Evolutionary conservation across 2,797 vertebrate species (phyloP), one percentile per base, ranked within the genome.

Genomic region (Gymnothorax javanicus): DNA sequence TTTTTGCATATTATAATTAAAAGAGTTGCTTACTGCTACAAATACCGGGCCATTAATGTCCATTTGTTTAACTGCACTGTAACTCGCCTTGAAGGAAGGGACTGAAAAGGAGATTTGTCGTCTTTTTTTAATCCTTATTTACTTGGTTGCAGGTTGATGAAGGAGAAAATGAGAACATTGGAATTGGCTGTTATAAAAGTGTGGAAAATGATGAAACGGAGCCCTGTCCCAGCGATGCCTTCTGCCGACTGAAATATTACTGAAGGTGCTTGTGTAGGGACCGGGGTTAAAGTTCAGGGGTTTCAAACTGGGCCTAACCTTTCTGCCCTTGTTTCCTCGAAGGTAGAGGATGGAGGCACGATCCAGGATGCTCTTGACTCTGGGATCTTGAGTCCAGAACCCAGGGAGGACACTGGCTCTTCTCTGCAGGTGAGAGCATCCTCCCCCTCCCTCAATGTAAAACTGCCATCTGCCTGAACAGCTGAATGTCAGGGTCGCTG

Each of bases 371-470:
- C 95, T 33, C 91, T 94, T 1, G 92, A 95, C 2, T 96, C 95
- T 0, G 91, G 96, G 67, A 94, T 95, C 0, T 92, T 94, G 43
- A 97, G 95, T 90, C 96, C 96, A 6, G 97, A 98, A 86, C 93
- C 93, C 27, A 94, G 93, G 87, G 96, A 95, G 17, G 90, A 91
- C 15, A 6, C 58, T 7, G 12, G 83, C 89, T n/a, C 88, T 84
- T 2, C 92, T 90, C 7, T 88, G 25, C 89, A 92, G 92, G 93
- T 93, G 88, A 0, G 88, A 64, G 23, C 87, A 1, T 23, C 0
- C 8, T 0, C 79, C 27, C 12, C 6, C 67, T 7, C 1, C 23
- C 52, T 20, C 27, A 5, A 27, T 20, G 33, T 8, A 50, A 50
- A 27, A 13, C 67, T 33, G 25, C 25, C 67, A 33, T 25, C 67